Percentiles rank a stretch among this genome's conserved stretches.
Conservation (phyloP, 2,888 invertebrate species). For the Mycogona germanica region DNA sequence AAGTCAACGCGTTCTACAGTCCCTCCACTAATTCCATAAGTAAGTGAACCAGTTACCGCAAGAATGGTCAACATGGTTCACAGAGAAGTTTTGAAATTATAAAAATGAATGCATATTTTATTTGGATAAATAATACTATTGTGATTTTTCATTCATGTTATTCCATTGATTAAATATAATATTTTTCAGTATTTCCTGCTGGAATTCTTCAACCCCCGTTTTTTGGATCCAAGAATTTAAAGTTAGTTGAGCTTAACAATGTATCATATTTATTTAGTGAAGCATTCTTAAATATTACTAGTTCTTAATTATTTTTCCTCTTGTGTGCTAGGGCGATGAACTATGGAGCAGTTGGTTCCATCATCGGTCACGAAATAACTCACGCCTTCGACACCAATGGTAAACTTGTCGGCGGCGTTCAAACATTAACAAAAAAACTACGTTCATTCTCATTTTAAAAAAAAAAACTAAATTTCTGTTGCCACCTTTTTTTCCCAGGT, state of each 20-base stretch:
- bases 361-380: conserved; percentile 17
- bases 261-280: not conserved
- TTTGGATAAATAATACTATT: not conserved
- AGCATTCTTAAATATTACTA: not conserved
- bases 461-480: not conserved
- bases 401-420: not conserved
- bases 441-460: not conserved
- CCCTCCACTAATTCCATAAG: conserved; percentile 8
- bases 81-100: not conserved
- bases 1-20: conserved; percentile 15
- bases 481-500: conserved; percentile 36
- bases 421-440: not conserved
- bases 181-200: conserved; percentile 16
- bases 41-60: not conserved
- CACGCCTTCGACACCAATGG: conserved; percentile 16
- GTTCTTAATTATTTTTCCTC: not conserved
- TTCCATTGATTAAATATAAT: not conserved
- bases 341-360: conserved; percentile 14
- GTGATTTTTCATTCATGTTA: not conserved
- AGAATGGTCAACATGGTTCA: not conserved
- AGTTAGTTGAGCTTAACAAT: conserved; percentile 13
- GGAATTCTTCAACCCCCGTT: conserved; percentile 17
- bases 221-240: conserved; percentile 12
- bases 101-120: not conserved
- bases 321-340: conserved; percentile 14